phyloP scores from a whole-genome alignment of 1,140 invertebrate genomes.

The Cephus cinctus region DNA sequence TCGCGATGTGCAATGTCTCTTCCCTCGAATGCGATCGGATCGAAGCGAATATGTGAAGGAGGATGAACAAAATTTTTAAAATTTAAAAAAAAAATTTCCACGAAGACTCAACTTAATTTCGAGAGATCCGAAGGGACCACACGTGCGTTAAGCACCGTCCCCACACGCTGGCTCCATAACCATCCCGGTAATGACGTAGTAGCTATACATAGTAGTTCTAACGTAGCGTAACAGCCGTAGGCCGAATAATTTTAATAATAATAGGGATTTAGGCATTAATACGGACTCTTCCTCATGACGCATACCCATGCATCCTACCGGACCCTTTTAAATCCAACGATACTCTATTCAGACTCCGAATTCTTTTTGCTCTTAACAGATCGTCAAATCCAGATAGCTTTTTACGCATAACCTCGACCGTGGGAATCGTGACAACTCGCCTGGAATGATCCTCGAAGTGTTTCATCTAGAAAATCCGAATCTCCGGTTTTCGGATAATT shows the following conservation, averaged over 20 bases:
- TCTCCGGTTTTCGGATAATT: too few relatives aligned
- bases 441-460: too few relatives aligned
- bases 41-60: neutral
- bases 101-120: conserved; percentile 15
- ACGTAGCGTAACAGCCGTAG: conserved; percentile 22
- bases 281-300: conserved; percentile 6
- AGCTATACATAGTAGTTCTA: conserved; percentile 24
- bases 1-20: neutral
- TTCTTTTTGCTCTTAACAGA: too few relatives aligned
- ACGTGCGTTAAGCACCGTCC: conserved; percentile 12
- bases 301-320: too few relatives aligned
- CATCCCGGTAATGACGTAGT: conserved; percentile 26
- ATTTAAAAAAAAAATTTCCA: conserved; percentile 7
- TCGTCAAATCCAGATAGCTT: too few relatives aligned
- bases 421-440: too few relatives aligned
- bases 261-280: conserved; percentile 34
- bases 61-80: conserved; percentile 4
- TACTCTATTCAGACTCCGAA: too few relatives aligned
- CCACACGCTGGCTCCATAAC: conserved; percentile 21
- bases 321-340: too few relatives aligned
- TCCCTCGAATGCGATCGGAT: neutral
- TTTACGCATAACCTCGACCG: too few relatives aligned
- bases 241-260: conserved; percentile 42
- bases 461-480: too few relatives aligned
- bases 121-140: conserved; percentile 30